phyloP scores from a whole-genome alignment of 2,888 invertebrate genomes.

The Ormyrus nitidulus region DNA sequence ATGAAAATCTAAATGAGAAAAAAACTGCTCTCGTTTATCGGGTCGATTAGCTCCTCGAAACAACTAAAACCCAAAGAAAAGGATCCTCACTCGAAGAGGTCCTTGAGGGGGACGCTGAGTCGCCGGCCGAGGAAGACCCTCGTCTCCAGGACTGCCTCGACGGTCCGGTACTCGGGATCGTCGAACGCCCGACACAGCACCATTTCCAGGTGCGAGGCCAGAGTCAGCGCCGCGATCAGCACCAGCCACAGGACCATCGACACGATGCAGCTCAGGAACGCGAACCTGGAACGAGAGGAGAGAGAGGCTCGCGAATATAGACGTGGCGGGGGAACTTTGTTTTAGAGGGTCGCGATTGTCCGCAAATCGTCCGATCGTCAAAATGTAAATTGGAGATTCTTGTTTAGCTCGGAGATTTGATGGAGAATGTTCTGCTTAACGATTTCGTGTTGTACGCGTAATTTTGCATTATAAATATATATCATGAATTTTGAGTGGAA shows the following conservation, averaged over 20 bases:
- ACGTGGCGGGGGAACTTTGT: too few species aligned
- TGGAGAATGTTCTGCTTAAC: background rate
- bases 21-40: too few species aligned
- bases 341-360: too few species aligned
- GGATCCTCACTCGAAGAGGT: constrained; percentile 76
- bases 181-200: constrained; percentile 85
- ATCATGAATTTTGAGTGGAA: background rate
- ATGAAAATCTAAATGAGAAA: too few species aligned
- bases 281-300: constrained; percentile 58
- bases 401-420: too few species aligned
- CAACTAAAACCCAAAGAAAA: too few species aligned
- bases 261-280: constrained; percentile 78
- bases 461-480: constrained; percentile 4
- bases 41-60: too few species aligned
- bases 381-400: too few species aligned
- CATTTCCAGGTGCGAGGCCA: constrained; percentile 82
- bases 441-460: background rate
- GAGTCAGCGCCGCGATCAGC: constrained; percentile 78
- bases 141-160: constrained; percentile 81
- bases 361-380: too few species aligned
- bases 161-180: constrained; percentile 81
- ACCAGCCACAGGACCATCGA: constrained; percentile 80
- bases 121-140: constrained; percentile 72
- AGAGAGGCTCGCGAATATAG: too few species aligned
- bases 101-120: constrained; percentile 77